phyloP scores from a whole-genome alignment of 2,888 invertebrate species.

The Heliconius aoede region DNA sequence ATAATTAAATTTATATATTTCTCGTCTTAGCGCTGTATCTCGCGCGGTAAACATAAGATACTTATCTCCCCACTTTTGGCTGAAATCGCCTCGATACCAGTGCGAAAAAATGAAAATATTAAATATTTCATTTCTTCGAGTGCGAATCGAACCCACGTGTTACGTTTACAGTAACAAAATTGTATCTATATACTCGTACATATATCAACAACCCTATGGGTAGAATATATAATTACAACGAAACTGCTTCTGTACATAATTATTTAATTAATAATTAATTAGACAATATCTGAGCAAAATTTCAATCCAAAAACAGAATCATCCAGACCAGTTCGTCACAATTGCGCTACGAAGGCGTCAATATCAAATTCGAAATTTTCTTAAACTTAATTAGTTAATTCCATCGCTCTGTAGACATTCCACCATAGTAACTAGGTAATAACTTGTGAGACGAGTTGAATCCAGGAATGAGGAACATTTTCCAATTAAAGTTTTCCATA shows the following conservation, averaged over 20 bases:
- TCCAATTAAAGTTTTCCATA: constrained; percentile 71
- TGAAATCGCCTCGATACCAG: no score
- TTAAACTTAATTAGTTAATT: constrained; percentile 23
- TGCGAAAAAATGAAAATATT: no score
- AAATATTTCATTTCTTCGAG: no score
- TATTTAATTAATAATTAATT: background rate
- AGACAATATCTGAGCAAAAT: background rate
- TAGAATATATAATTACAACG: no score
- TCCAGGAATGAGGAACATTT: constrained; percentile 53
- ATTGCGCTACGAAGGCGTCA: background rate
- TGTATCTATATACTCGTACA: no score
- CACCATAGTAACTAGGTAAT: constrained; percentile 35
- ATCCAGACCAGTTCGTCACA: background rate
- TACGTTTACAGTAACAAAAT: no score
- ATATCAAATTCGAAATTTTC: constrained; percentile 9
- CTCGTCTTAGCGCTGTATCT: no score
- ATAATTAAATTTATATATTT: background rate
- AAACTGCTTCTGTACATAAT: background rate
- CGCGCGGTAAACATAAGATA: background rate
- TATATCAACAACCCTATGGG: no score
- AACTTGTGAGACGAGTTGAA: constrained; percentile 38
- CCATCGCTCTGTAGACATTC: constrained; percentile 28
- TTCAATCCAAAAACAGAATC: background rate
- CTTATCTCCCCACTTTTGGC: no score
- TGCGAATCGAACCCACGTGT: no score